Evolutionary conservation across 2,113 vertebrate species (phyloP).

Genomic region (Phylloscopus trochilus): DNA sequence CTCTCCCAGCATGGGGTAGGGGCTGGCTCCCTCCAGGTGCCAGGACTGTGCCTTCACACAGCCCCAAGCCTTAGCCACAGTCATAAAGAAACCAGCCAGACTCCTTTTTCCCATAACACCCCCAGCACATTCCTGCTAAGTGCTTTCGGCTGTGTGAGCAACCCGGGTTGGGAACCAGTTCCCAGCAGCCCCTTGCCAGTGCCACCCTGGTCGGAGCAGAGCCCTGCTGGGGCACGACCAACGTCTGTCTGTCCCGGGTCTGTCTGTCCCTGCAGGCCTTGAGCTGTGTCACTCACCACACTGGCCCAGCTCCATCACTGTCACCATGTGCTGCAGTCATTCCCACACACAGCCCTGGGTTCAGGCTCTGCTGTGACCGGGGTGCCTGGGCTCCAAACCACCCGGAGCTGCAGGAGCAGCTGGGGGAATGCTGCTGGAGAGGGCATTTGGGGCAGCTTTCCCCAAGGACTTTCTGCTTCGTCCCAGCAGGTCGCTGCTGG

Average conservation of each 20-base stretch:
- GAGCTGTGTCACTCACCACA: background rate
- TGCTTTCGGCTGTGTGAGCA: background rate
- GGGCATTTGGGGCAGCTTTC: background rate
- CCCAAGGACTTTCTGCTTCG: background rate
- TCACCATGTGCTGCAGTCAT: fast-evolving
- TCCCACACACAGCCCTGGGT: fast-evolving
- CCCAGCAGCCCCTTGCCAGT: background rate
- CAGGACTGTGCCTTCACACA: background rate
- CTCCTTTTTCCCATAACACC: background rate
- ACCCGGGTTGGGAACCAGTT: background rate
- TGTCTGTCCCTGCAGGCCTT: background rate
- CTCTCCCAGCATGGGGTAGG: background rate
- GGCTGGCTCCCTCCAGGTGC: background rate
- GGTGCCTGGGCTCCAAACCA: background rate
- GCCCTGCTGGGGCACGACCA: background rate
- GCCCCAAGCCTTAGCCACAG: background rate
- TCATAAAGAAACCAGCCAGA: background rate
- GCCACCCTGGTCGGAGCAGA: fast-evolving
- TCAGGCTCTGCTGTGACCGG: fast-evolving
- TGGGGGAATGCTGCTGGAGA: fast-evolving
- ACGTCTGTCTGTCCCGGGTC: background rate
- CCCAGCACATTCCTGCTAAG: background rate
- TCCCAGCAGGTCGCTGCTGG: background rate
- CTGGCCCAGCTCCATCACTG: background rate
- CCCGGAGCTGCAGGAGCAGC: fast-evolving